Evolutionary conservation across 2,888 invertebrate species (phyloP), one percentile per base, ranked within the genome.

Genomic region (Agrilus cyanescens): DNA sequence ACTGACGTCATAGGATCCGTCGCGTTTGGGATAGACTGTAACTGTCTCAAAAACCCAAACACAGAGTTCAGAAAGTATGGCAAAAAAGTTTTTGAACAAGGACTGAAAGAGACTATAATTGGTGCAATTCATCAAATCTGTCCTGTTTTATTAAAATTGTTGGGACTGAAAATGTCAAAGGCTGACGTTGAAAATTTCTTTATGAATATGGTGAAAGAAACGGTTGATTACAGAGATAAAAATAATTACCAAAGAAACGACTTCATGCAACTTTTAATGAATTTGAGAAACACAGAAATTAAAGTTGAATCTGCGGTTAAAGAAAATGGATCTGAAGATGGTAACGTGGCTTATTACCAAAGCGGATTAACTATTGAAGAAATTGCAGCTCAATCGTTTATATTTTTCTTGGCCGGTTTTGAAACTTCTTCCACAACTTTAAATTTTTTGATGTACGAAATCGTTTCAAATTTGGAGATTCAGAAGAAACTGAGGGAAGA

Each of bases 1-100:
- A 74, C 74, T 65, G 75, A 76, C 51, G 70, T 75, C 3, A 73
- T 76, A 15, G 74, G 73, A 1, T 70, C 69, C 34, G 70, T 73
- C 38, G 75, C 73, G 8, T 77, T 76, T 53, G 76, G 75, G 20
- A 63, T 76, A 4, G 71, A 75, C 48, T 71, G 72, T 46, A 70
- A 75, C 50, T 70, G 72, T 25, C 68, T 75, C 41, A 64, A 67
- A 38, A 67, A 72, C 56, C 63, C 69, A 0, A 60, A 71, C 44
- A 69, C 71, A 0, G 68, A 71, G 45, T 75, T 75, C 56, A 40
- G 53, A 41, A 43, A 50, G 32, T 51, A 56, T 31, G 52, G 43
- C 12, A 43, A 40, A 32, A 40, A 35, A 12, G 48, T 58, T 33
- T 55, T 58, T 33, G 56, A 60, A 18, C 14, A 45, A 43, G 41